These are phyloP conservation scores for Eretmochelys imbricata DNA, from an alignment of 2,113 vertebrate genomes.

Conservation along the genomic window DNA sequence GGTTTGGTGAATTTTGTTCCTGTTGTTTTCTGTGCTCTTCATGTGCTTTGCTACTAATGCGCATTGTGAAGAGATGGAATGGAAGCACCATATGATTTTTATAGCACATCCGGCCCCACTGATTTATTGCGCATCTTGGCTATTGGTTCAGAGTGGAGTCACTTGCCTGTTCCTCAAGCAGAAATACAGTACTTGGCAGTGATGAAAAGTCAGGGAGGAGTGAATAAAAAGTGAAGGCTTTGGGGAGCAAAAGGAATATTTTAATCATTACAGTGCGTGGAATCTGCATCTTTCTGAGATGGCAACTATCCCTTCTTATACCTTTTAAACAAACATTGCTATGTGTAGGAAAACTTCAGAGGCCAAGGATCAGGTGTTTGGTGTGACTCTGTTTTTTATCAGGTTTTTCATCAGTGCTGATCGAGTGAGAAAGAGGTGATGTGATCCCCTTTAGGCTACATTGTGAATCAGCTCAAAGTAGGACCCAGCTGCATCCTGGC, in stretches of 20 bases:
- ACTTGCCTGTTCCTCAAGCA: slow-evolving; percentile 48
- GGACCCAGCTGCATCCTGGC: background rate
- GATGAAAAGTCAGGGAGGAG: background rate
- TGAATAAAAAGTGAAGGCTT: slow-evolving; percentile 14
- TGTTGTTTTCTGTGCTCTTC: accelerated
- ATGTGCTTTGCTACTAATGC: accelerated
- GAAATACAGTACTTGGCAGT: slow-evolving; percentile 49
- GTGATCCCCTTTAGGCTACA: background rate
- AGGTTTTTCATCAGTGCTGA: background rate
- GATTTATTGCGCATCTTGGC: slow-evolving; percentile 44
- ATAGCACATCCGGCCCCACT: background rate
- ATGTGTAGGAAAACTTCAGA: background rate
- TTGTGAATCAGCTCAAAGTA: background rate
- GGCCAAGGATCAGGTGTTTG: background rate
- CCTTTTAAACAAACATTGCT: background rate
- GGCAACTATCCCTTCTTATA: background rate
- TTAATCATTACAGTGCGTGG: background rate
- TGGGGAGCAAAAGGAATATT: slow-evolving; percentile 28
- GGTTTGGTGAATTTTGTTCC: background rate
- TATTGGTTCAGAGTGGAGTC: slow-evolving; percentile 25
- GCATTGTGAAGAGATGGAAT: background rate
- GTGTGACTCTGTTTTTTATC: background rate
- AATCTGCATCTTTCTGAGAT: background rate
- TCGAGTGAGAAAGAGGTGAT: background rate
- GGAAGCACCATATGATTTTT: background rate